Base-by-base conservation (phyloP, 1,140 invertebrate species). In the Macrobrachium nipponense region DNA sequence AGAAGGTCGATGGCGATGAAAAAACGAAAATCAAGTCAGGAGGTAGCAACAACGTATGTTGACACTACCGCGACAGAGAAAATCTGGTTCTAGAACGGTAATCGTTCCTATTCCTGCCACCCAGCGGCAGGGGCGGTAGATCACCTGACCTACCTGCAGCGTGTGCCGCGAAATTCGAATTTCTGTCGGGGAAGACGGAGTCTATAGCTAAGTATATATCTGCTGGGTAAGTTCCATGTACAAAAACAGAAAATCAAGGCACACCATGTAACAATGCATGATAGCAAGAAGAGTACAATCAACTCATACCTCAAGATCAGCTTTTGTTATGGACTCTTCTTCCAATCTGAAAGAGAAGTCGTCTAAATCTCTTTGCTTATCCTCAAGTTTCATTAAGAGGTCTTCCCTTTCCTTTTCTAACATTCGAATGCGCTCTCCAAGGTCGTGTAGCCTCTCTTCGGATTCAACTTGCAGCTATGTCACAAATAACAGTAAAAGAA, bases 321-420 rank as follows among this genome's bases (percentile, higher is more conserved):
- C 87, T 27, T 91, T 85, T 66, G 86, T 82, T 83, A 88, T 88
- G 70, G 88, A 85, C 80, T 90, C 76, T 27, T 89, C 89, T 87
- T 86, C 89, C 87, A 97, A 95, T 62, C 95, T 94, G 90, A 98
- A 98, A 90, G 97, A 94, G 72, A 98, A 92, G 91, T 99, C 98
- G 92, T 99, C 97, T 15, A 95, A 93, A 91, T 96, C 97, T 90
- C 96, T 94, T 90, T 93, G 94, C 89, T 97, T 96, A 89, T 98
- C 96, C 87, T 97, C 96, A 87, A 98, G 90, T 89, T 95, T 94
- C 66, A 93, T 92, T 72, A 92, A 90, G 27, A 98, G 90, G 43
- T 93, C 93, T 82, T 93, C 93, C 88, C 94, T 94, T 86, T 96
- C 95, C 10, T 92, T 91, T 89, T 95, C 93, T 5, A 95, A 94